These are phyloP conservation scores for Philereme vetulata DNA, from an alignment of 2,888 invertebrate species.

Conservation along the genomic window DNA sequence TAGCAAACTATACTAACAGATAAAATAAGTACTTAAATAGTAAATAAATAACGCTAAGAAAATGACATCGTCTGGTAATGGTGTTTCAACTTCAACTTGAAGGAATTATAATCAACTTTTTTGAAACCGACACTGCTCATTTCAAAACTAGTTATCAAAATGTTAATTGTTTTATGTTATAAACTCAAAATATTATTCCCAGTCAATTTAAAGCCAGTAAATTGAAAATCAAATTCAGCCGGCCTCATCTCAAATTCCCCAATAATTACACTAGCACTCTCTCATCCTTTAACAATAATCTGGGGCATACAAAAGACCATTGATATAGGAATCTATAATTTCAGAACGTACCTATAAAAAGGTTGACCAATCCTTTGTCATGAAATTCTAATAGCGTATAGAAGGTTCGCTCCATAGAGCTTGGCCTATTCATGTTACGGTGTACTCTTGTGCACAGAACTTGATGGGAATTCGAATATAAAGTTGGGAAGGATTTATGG, in stretches of 20 bases:
- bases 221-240: not conserved
- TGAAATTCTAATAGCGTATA: slow-evolving; percentile 76
- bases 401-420: slow-evolving; percentile 56
- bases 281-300: slow-evolving; percentile 37
- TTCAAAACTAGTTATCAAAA: no score
- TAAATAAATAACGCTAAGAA: no score
- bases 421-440: slow-evolving; percentile 60
- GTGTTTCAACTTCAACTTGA: no score
- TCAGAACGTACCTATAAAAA: slow-evolving; percentile 55
- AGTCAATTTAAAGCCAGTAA: not conserved
- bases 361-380: slow-evolving; percentile 76
- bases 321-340: slow-evolving; percentile 39
- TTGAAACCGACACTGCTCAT: no score
- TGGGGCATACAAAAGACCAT: slow-evolving; percentile 32
- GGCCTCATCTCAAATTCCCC: slow-evolving; percentile 8
- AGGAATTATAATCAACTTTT: no score
- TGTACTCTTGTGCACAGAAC: slow-evolving; percentile 27
- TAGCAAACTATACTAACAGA: no score
- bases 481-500: not conserved
- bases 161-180: no score
- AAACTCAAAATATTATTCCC: not conserved
- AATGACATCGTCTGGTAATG: no score
- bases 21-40: no score
- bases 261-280: slow-evolving; percentile 29
- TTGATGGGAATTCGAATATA: not conserved